Base-by-base conservation (phyloP, 2,113 vertebrate species). In the Cyprinodon brontotheroides region DNA sequence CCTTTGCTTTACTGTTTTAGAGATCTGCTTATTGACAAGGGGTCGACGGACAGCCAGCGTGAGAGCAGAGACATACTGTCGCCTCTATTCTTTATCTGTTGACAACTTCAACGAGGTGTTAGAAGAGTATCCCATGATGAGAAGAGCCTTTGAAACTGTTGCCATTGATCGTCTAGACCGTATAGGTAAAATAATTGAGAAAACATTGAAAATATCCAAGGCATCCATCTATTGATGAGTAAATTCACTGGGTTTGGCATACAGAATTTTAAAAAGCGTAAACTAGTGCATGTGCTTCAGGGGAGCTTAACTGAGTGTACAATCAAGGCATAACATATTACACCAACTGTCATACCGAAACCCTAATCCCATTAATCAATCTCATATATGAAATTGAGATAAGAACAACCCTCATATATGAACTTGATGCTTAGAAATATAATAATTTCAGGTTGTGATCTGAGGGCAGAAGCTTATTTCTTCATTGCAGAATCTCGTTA, bases 81-180 rank as follows among this genome's bases (percentile, higher is more conserved):
- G 98, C 62, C 96, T 99, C 68, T 99, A 98, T 86, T 98, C 97
- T 0, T 93, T 98, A 72, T 97, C 96, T 1, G 97, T 99, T 74
- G 98, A 99, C 92, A 91, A 99, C 91, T 99, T 99, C 94, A 99
- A 99, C 1, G 98, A 99, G 92, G 98, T 99, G 83, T 94, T 99
- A 84, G 97, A 99, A 90, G 98, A 99, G 85, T 98, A 99, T 84
- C 98, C 98, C 81, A 99, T 99, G 98, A 99, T 99, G 98, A 93
- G 98, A 74, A 85, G 98, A 10, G 98, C 98, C 87, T 99, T 99
- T 0, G 98, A 99, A 91, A 99, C 97, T 0, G 98, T 99, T 17
- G 98, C 98, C 89, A 98, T 99, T 1, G 98, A 99, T 89, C 96
- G 98, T 43, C 95, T 99, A 0, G 96, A 99, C 88, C 97, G 98